Conservation (phyloP, 2,888 invertebrate genomes). For the Cepaea hortensis region DNA sequence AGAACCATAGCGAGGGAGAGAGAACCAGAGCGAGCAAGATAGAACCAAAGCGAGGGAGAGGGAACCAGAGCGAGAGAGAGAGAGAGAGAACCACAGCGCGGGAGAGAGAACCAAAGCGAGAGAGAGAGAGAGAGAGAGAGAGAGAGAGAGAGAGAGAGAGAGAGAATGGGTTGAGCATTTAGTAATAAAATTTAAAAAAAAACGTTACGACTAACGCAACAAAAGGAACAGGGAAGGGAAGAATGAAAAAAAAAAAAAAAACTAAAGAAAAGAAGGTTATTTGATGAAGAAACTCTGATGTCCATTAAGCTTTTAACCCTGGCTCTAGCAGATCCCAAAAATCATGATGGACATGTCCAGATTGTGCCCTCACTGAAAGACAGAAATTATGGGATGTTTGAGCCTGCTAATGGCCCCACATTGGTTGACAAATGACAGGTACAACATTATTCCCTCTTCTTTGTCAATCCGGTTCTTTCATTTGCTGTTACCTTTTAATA, state of each 20-base stretch:
- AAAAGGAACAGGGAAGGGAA: background rate
- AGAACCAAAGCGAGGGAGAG: too few relatives aligned
- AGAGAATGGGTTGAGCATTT: background rate
- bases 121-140: background rate
- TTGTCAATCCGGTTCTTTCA: background rate
- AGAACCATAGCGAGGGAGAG: too few relatives aligned
- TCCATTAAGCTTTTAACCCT: conserved; percentile 22
- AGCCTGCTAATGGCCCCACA: conserved; percentile 16
- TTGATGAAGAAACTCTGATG: conserved; percentile 7
- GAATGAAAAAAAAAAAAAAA: background rate
- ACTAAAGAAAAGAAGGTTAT: background rate
- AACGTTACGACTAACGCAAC: background rate
- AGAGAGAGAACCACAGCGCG: too few relatives aligned
- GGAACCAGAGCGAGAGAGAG: too few relatives aligned
- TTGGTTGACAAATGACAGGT: conserved; percentile 9
- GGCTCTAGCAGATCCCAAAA: background rate
- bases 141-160: background rate
- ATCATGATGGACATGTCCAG: conserved; percentile 19
- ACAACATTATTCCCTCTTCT: background rate
- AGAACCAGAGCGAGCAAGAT: too few relatives aligned
- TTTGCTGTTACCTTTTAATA: background rate
- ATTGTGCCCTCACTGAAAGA: conserved; percentile 5
- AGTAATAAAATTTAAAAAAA: background rate
- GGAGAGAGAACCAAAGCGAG: background rate
- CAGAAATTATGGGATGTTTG: conserved; percentile 20